Evolutionary conservation across 2,797 vertebrate species (phyloP), one percentile per base, ranked within the genome.

Genomic region (Enteromius argenteus): DNA sequence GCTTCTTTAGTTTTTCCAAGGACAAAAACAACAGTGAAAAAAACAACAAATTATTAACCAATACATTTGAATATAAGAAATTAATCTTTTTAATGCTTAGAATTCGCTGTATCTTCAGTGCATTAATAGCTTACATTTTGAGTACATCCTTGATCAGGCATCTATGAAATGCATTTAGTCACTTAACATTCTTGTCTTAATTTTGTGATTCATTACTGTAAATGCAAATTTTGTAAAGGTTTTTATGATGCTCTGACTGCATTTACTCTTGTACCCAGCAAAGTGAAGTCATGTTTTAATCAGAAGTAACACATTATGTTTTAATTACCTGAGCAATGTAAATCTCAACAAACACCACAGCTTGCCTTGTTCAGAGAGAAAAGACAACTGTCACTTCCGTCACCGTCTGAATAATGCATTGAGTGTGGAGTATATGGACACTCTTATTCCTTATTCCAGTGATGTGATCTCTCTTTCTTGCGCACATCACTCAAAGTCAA

Each of bases 391-490:
- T 79, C 88, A 90, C 90, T 81, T 83, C 86, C 62, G 35, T 86
- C 69, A 89, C 82, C 84, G 68, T 82, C 72, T 93, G 88, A 93
- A 94, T 93, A 90, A 92, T 91, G 87, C 72, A 92, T 92, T 89
- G 86, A 86, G 66, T 84, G 82, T 79, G 78, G 68, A 87, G 56
- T 84, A 71, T 64, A 8, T 37, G 60, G 85, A 78, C 81, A 60
- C 69, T 71, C 80, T 88, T 89, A 81, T 66, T 62, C 56, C 56
- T 69, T 37, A 82, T 87, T 82, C 75, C 66, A 66, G 68, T 51
- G 35, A 66, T 49, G 72, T 67, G 80, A 79, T 66, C 46, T 46
- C 67, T 44, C 74, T 69, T 69, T 39, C 69, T 53, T 37, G 4
- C 42, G 53, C 68, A 77, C 58, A 58, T 84, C 73, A 69, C 74